Evolutionary conservation across 2,888 invertebrate species (phyloP).

Genomic region (Apodemia mormo): DNA sequence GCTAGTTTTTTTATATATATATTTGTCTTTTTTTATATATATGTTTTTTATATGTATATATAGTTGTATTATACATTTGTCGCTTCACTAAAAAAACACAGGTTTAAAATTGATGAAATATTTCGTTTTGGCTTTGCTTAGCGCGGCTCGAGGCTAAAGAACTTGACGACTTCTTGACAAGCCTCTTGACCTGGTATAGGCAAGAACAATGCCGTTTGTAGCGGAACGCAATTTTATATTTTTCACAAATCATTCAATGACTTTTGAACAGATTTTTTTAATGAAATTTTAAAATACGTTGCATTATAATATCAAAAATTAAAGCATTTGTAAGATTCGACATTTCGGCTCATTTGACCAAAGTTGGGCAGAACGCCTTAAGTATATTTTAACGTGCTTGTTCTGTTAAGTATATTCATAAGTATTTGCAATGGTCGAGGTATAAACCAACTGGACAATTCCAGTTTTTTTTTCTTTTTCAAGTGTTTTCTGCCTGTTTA

Average conservation of each 20-base stretch:
- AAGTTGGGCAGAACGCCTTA: too few relatives aligned
- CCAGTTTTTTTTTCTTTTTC: too few relatives aligned
- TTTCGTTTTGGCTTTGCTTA: slow-evolving; percentile 45
- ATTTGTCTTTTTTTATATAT: too few relatives aligned
- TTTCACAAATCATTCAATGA: neutral
- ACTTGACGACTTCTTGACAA: slow-evolving; percentile 65
- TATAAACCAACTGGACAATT: too few relatives aligned
- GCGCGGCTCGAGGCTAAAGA: slow-evolving; percentile 61
- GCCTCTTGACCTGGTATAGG: slow-evolving; percentile 71
- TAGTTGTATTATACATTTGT: neutral
- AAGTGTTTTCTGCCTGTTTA: too few relatives aligned
- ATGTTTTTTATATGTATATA: too few relatives aligned
- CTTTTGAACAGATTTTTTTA: neutral
- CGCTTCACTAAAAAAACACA: neutral
- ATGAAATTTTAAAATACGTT: neutral
- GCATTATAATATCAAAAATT: neutral
- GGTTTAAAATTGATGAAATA: slow-evolving; percentile 23
- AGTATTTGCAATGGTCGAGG: too few relatives aligned
- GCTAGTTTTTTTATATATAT: too few relatives aligned
- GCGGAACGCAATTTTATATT: slow-evolving; percentile 33
- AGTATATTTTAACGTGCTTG: too few relatives aligned
- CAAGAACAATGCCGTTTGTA: slow-evolving; percentile 44
- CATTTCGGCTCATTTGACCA: too few relatives aligned
- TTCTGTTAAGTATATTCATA: too few relatives aligned
- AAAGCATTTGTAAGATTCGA: too few relatives aligned